phyloP scores from a whole-genome alignment of 2,113 vertebrate genomes.

The Toxotes chatareus region DNA sequence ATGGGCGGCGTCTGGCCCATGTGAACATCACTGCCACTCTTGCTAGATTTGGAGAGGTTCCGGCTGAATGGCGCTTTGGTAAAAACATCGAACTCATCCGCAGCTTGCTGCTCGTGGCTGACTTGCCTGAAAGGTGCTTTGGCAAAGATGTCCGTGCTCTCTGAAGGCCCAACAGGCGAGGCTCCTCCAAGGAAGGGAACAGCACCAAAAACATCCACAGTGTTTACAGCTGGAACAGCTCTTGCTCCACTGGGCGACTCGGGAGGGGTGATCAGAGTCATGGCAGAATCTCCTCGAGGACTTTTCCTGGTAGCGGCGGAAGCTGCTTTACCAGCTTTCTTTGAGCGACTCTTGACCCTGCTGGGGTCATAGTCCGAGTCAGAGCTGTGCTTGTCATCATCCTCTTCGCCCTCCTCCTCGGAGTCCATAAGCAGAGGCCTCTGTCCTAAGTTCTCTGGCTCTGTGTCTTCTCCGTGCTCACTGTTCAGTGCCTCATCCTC shows the following conservation, averaged over 20 bases:
- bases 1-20: constrained; percentile 79
- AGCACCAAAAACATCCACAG: constrained; percentile 88
- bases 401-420: constrained; percentile 92
- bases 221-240: background rate
- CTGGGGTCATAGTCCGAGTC: constrained; percentile 89
- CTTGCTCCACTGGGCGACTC: constrained; percentile 36
- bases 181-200: constrained; percentile 88
- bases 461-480: constrained; percentile 89
- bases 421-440: constrained; percentile 96
- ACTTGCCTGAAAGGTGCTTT: constrained; percentile 76
- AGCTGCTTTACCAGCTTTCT: constrained; percentile 59
- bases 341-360: constrained; percentile 68
- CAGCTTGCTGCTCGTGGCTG: constrained; percentile 72
- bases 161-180: constrained; percentile 58
- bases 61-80: constrained; percentile 94
- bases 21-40: constrained; percentile 38
- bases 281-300: constrained; percentile 62
- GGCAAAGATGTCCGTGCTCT: constrained; percentile 72
- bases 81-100: constrained; percentile 94
- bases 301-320: fast-evolving
- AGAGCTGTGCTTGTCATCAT: constrained; percentile 92
- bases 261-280: constrained; percentile 3
- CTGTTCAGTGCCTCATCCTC: constrained; percentile 92
- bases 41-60: constrained; percentile 84
- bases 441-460: constrained; percentile 93